Percentiles rank a stretch among this genome's conserved stretches.
Conservation (phyloP, 2,797 vertebrate genomes). For the Oryzias sinensis region DNA sequence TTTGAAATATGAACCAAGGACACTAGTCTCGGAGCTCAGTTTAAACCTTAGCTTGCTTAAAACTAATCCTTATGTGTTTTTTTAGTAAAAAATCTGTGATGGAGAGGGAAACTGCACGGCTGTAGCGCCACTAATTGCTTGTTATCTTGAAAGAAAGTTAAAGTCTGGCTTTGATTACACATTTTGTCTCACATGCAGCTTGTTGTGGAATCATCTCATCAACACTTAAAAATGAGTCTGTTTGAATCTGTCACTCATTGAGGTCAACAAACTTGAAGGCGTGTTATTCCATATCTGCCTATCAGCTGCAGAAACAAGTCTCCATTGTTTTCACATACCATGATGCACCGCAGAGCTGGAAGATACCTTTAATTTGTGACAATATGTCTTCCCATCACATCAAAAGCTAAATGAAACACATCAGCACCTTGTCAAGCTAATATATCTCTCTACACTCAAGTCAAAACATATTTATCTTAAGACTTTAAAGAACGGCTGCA, state of each 20-base stretch:
- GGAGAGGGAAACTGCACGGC: slow-evolving; percentile 7
- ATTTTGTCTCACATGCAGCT: slow-evolving; percentile 19
- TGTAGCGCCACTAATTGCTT: slow-evolving; percentile 41
- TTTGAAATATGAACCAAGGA: slow-evolving; percentile 6
- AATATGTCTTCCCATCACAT: slow-evolving; percentile 31
- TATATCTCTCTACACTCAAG: slow-evolving; percentile 49
- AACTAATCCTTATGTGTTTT: slow-evolving; percentile 15
- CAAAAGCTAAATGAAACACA: slow-evolving; percentile 57
- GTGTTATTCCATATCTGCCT: slow-evolving; percentile 18
- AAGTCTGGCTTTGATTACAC: slow-evolving; percentile 43
- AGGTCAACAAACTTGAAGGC: slow-evolving; percentile 37
- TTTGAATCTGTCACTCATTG: slow-evolving; percentile 42
- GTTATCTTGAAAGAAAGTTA: slow-evolving; percentile 38
- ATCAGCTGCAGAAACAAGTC: not conserved
- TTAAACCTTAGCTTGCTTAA: slow-evolving; percentile 21
- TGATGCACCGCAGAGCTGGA: slow-evolving; percentile 2
- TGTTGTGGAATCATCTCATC: slow-evolving; percentile 18
- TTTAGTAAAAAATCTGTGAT: slow-evolving; percentile 22
- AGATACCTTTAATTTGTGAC: slow-evolving; percentile 36
- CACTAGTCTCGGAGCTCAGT: slow-evolving; percentile 4
- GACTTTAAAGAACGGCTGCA: slow-evolving; percentile 69
- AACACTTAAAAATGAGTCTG: slow-evolving; percentile 35
- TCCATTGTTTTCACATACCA: slow-evolving; percentile 13
- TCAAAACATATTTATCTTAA: slow-evolving; percentile 76
- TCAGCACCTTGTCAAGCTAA: slow-evolving; percentile 62